These are phyloP conservation scores for Caenorhabditis sp. DNA, from an alignment of 2,888 invertebrate genomes.

Conservation along the genomic window DNA sequence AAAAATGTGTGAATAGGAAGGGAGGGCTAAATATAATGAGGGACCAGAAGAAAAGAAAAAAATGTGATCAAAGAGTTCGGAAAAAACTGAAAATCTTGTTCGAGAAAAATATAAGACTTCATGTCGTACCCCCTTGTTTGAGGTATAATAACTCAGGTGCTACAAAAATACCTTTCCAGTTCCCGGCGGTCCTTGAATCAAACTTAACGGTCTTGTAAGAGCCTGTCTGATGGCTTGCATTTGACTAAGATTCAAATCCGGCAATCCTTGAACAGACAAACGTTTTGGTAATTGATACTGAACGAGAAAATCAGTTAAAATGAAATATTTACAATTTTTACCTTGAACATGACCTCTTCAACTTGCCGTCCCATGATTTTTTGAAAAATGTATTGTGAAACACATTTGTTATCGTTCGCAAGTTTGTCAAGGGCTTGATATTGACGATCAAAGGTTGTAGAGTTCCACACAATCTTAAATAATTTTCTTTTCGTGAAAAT, in stretches of 20 bases:
- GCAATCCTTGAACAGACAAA: conserved; percentile 87
- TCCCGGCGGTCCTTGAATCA: conserved; percentile 82
- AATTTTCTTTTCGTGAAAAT: background rate
- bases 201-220: conserved; percentile 88
- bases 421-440: conserved; percentile 91
- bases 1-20: no score
- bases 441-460: conserved; percentile 77
- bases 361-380: conserved; percentile 82
- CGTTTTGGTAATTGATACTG: conserved; percentile 82
- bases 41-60: no score
- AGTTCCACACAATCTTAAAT: conserved; percentile 62
- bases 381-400: conserved; percentile 96
- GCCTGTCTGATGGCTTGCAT: conserved; percentile 98
- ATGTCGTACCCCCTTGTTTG: no score
- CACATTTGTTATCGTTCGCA: conserved; percentile 93
- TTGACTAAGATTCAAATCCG: conserved; percentile 96
- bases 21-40: no score
- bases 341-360: conserved; percentile 74
- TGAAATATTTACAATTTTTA: conserved; percentile 33
- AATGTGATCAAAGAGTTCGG: no score
- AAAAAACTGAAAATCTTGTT: no score
- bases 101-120: no score
- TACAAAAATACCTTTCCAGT: conserved; percentile 53
- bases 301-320: no score
- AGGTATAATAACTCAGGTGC: no score